Base-by-base conservation (phyloP, 2,888 invertebrate genomes). In the Tuberolachnus salignus region DNA sequence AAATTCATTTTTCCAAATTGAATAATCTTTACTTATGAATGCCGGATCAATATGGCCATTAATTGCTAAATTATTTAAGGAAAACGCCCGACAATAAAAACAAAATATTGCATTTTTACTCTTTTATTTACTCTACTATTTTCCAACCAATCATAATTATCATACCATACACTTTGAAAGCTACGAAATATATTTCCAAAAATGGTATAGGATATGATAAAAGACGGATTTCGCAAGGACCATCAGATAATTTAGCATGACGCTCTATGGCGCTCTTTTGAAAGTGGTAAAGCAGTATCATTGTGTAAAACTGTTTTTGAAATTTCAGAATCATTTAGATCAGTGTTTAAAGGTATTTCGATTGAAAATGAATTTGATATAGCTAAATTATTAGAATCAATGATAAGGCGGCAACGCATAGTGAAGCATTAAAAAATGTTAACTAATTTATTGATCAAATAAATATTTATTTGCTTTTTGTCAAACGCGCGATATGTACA, bases 91-190 rank as follows among this genome's bases (percentile, higher is more conserved):
- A 42, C 34, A 63, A 42, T 42, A 63, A 63, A 63, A 63, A 63
- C 63, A 63, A 3, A 11, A 63, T 63, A 63, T 19, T 44, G 63
- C 10, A 63, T 63, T 63, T 42, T 42, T 63, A 63, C 42, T 63
- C 19, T 70, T 53, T 53, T 70, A 21, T n/a, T n/a, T n/a, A n/a
- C n/a, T n/a, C n/a, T n/a, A n/a, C n/a, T n/a, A n/a, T 70, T 53
- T 70, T 70, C 53, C 70, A 70, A 51, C 70, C 70, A 70, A 13
- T 53, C 42, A 53, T 70, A 70, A 34, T 70, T 69, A 14, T 51
- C 49, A n/a, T n/a, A n/a, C n/a, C n/a, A n/a, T n/a, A 21, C 23
- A 23, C 26, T 51, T 34, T 69, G 51, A 55, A 69, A 69, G 11
- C 34, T 23, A 69, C 69, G 69, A 69, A n/a, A n/a, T 69, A 51